phyloP scores from a whole-genome alignment of 1,140 invertebrate species.

The Drosophila varians region DNA sequence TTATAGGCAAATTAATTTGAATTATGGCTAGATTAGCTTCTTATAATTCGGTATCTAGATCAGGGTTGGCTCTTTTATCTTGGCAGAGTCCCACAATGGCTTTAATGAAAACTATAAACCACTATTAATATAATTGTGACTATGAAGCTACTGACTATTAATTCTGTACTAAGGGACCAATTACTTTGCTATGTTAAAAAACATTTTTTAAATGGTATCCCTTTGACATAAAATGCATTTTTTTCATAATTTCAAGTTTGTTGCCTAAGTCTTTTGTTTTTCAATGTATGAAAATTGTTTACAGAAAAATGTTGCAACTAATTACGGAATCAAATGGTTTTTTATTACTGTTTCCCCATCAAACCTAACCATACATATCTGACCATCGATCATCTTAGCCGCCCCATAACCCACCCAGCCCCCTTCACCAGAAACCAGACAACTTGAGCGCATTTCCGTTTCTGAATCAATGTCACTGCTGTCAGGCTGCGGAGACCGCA shows the following conservation, averaged over 20 bases:
- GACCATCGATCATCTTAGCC: conserved; percentile 39
- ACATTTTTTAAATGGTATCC: too few relatives aligned
- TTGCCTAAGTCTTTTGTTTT: conserved; percentile 66
- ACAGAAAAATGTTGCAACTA: not conserved
- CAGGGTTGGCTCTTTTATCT: conserved; percentile 11
- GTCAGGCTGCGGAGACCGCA: conserved; percentile 34
- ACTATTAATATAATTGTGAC: too few relatives aligned
- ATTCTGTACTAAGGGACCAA: too few relatives aligned
- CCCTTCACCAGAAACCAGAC: conserved; percentile 29
- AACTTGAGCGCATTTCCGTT: conserved; percentile 74
- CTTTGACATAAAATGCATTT: not conserved
- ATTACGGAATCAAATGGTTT: not conserved
- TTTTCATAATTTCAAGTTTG: conserved; percentile 48
- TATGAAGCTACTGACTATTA: too few relatives aligned
- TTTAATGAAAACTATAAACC: not conserved
- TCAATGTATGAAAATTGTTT: not conserved
- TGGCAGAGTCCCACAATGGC: not conserved
- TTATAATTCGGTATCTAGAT: conserved; percentile 7
- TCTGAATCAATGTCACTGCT: conserved; percentile 75
- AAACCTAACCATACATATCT: conserved; percentile 27
- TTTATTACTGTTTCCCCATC: conserved; percentile 19
- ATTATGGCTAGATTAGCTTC: conserved; percentile 1
- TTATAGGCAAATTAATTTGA: not conserved
- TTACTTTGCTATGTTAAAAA: too few relatives aligned
- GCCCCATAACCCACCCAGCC: not conserved